These are phyloP conservation scores for Mellilla xanthometata DNA, from an alignment of 2,888 invertebrate genomes.

Conservation along the genomic window DNA sequence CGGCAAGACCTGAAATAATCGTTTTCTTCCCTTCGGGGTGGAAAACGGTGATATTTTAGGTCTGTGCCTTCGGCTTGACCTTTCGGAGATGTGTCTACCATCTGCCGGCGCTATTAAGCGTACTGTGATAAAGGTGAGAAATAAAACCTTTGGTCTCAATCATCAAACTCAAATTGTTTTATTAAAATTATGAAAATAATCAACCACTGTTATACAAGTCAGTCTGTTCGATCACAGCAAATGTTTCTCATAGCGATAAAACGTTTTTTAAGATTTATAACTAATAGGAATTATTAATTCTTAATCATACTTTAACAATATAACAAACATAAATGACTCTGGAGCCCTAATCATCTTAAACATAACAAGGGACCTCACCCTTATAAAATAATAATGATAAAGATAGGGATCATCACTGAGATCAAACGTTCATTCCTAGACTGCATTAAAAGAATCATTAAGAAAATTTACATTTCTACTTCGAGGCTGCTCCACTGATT, in stretches of 20 bases:
- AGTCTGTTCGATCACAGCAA: background rate
- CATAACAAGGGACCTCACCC: background rate
- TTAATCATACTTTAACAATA: background rate
- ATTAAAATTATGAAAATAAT: background rate
- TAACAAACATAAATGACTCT: background rate
- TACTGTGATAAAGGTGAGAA: conserved; percentile 1
- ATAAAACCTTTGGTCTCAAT: background rate
- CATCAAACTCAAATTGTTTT: too few species aligned
- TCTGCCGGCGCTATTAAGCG: conserved; percentile 5
- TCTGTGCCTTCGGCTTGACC: conserved; percentile 6
- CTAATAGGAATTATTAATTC: background rate
- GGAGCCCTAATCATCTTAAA: background rate
- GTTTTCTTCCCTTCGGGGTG: conserved; percentile 27
- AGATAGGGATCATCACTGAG: too few species aligned
- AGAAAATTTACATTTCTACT: background rate
- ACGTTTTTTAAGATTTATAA: too few species aligned
- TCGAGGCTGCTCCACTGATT: background rate
- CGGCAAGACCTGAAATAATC: conserved; percentile 26
- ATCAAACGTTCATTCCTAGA: background rate
- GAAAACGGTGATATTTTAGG: conserved; percentile 20
- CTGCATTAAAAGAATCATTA: background rate
- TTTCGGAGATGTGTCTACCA: conserved; percentile 3
- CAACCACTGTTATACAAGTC: background rate
- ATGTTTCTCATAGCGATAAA: background rate
- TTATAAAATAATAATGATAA: too few species aligned